Evolutionary conservation across 2,888 invertebrate species (phyloP).

Genomic region (Disparrhopalites patrizii): DNA sequence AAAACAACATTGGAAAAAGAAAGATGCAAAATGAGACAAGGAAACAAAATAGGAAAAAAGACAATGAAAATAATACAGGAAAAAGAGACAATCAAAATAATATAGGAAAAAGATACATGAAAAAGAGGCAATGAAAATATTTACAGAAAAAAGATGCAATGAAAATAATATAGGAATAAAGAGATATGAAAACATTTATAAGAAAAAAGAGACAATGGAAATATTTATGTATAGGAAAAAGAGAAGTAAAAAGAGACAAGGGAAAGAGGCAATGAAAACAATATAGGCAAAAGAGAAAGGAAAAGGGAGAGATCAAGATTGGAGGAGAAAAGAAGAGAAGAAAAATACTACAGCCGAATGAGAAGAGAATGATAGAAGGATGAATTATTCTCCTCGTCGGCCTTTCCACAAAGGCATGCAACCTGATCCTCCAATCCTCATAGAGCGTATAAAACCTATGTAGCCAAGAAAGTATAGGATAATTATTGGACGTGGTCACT

Average conservation of each 20-base stretch:
- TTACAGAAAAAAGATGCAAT: no score
- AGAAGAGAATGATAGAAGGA: not conserved
- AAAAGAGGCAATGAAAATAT: no score
- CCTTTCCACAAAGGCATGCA: slow-evolving; percentile 12
- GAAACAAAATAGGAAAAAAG: no score
- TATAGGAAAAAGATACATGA: no score
- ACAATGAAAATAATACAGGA: no score
- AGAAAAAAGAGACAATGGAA: not conserved
- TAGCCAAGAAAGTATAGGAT: not conserved
- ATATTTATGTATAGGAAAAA: not conserved
- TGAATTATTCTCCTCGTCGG: slow-evolving; percentile 1
- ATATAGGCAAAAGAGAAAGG: not conserved
- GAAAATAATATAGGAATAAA: no score
- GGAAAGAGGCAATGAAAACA: no score
- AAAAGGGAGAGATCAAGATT: not conserved
- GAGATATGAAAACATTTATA: no score
- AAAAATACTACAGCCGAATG: not conserved
- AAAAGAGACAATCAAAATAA: no score
- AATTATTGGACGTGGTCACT: slow-evolving; percentile 18
- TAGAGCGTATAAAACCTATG: not conserved
- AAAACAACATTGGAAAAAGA: no score
- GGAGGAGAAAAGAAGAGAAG: not conserved
- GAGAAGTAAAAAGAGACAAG: no score
- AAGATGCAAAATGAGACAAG: no score
- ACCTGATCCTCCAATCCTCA: not conserved